Conservation (phyloP, 2,113 vertebrate genomes). For the Tursiops truncatus region DNA sequence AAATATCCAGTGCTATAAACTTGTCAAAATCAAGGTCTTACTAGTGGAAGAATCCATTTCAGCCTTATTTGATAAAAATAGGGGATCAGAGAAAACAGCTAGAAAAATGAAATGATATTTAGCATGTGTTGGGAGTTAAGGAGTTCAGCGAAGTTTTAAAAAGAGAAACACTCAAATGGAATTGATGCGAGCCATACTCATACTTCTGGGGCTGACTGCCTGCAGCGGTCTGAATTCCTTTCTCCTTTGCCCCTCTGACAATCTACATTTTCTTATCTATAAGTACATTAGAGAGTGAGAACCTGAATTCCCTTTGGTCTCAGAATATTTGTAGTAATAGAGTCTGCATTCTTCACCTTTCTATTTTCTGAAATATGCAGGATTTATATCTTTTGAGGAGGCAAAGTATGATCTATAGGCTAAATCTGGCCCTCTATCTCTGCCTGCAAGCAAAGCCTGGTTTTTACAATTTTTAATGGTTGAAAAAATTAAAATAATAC, state of each 20-base stretch:
- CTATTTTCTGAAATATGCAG: not conserved
- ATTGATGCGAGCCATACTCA: too few species aligned
- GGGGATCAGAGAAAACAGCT: not conserved
- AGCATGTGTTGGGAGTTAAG: not conserved
- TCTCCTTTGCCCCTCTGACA: not conserved
- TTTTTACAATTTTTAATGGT: not conserved
- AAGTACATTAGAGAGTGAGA: not conserved
- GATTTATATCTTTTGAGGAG: not conserved
- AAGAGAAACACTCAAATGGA: not conserved
- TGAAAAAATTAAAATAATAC: conserved; percentile 25
- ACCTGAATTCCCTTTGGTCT: not conserved
- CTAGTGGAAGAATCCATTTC: not conserved
- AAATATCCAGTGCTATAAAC: not conserved
- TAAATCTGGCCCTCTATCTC: not conserved
- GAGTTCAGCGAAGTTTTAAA: not conserved
- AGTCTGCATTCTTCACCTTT: not conserved
- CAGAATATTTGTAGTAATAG: not conserved
- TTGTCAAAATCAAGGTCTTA: conserved; percentile 41
- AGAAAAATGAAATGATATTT: conserved; percentile 20
- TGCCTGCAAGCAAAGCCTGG: not conserved
- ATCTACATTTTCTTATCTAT: not conserved
- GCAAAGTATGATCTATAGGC: not conserved
- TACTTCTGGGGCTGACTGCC: not conserved
- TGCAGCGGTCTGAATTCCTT: not conserved
- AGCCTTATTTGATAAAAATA: conserved; percentile 5